Conservation (phyloP, 2,797 vertebrate genomes). For the Acipenser oxyrinchus region DNA sequence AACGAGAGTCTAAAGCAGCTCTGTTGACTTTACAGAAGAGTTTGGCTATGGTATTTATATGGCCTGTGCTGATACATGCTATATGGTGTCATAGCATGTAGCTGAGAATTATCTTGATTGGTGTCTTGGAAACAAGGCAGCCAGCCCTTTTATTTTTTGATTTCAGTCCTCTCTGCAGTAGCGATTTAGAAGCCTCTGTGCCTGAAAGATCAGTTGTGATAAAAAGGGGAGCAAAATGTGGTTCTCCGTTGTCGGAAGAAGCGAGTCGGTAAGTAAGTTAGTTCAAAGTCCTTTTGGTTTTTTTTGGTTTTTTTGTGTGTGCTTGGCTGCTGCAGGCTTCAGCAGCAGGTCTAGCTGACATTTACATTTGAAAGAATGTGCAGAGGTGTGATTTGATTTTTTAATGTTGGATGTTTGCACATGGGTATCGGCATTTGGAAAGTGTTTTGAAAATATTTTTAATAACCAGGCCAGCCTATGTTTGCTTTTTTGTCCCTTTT, state of each 20-base stretch:
- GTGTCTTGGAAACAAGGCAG: conserved; percentile 46
- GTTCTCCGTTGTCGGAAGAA: conserved; percentile 91
- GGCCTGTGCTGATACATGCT: conserved; percentile 44
- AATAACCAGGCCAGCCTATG: too few relatives aligned
- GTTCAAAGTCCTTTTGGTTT: conserved; percentile 32
- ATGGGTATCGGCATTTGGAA: too few relatives aligned
- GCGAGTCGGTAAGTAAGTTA: conserved; percentile 75
- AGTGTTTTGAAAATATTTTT: too few relatives aligned
- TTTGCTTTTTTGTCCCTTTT: too few relatives aligned
- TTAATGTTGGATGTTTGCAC: background rate
- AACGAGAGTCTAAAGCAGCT: conserved; percentile 24
- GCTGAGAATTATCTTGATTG: conserved; percentile 46
- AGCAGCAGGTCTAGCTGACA: background rate
- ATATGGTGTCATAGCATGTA: conserved; percentile 40
- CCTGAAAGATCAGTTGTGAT: conserved; percentile 35
- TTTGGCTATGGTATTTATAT: conserved; percentile 46
- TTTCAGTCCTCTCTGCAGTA: background rate
- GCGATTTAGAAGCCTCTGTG: conserved; percentile 12
- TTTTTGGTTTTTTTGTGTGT: conserved; percentile 19
- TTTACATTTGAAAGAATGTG: background rate
- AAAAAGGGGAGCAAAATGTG: conserved; percentile 61
- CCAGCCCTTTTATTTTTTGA: conserved; percentile 6
- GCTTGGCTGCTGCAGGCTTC: conserved; percentile 2
- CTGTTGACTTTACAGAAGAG: conserved; percentile 59
- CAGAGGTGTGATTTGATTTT: background rate